A percentile compares a stretch with the other conserved stretches of the same genome.
Evolutionary conservation across 2,888 invertebrate species (phyloP).

Genomic region (Empis stercorea): DNA sequence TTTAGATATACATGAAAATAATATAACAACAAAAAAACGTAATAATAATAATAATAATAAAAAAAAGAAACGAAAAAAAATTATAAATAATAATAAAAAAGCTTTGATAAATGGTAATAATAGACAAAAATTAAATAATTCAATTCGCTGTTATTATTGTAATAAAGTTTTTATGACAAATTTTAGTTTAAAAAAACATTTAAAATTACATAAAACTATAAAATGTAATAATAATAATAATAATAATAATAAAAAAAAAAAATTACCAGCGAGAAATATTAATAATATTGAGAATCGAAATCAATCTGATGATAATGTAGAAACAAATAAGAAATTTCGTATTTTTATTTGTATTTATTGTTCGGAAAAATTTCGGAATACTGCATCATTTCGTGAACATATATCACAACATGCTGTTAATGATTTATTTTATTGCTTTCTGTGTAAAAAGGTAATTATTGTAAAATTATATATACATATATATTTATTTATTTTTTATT

Average conservation of each 20-base stretch:
- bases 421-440: slow-evolving; percentile 54
- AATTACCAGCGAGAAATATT: background rate
- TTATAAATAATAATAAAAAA: too few relatives aligned
- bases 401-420: slow-evolving; percentile 47
- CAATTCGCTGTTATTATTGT: slow-evolving; percentile 15
- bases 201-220: slow-evolving; percentile 12
- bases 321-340: too few relatives aligned
- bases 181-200: slow-evolving; percentile 15
- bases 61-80: slow-evolving; percentile 8
- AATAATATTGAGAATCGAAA: background rate
- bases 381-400: background rate
- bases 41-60: too few relatives aligned
- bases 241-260: too few relatives aligned
- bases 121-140: slow-evolving; percentile 10
- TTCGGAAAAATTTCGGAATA: slow-evolving; percentile 41
- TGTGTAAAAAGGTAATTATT: slow-evolving; percentile 44
- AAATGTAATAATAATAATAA: too few relatives aligned
- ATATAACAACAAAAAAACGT: slow-evolving; percentile 8
- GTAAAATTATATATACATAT: background rate
- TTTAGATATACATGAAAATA: slow-evolving; percentile 39
- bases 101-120: too few relatives aligned
- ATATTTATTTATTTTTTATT: too few relatives aligned
- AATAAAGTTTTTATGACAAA: slow-evolving; percentile 18
- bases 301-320: slow-evolving; percentile 10
- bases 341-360: slow-evolving; percentile 51